Base-by-base conservation (phyloP, 64 coral and sea anemone species). In the Stichodactyla mertensii region DNA sequence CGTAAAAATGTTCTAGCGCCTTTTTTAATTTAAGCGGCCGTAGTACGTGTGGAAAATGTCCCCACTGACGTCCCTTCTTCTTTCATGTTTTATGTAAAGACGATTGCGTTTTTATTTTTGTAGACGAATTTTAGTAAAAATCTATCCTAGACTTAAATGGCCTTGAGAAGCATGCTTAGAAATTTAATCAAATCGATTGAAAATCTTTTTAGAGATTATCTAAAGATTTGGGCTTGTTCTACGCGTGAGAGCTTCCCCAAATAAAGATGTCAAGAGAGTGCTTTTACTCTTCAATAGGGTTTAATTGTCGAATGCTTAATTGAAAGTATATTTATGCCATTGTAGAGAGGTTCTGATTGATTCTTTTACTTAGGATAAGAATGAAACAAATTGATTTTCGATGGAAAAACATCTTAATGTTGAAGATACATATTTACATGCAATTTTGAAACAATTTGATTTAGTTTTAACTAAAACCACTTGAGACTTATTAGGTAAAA, bases 231-330 rank as follows among this genome's bases (percentile, higher is more conserved):
- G 24, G 12, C 69, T 74, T 26, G 10, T 36, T 74, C 69, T 9
- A 13, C 24, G 22, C 27, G 69, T 74, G 69, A 31, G 69, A 74
- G 69, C 69, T 74, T 74, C 69, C 69, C n/a, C 9, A 74, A 74
- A 74, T 74, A 74, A 23, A 4, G 8, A 4, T 74, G 10, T 74
- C 22, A 31, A 74, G 69, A 12, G 56, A 31, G 26, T 5, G 23
- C 26, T 74, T 74, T 74, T 74, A 74, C 24, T 1, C 22, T 23
- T 74, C 22, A 74, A 74, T 27, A 74, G 69, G 69, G 12, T 26
- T 74, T 74, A 31, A 74, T 74, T 74, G 69, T 74, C 22, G 26
- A 74, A 74, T 74, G 24, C 69, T 74, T 74, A 74, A 74, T 74
- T 74, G 69, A 74, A 74, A 74, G 26, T 28, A 23, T 74, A 58